A percentile compares a stretch with the other conserved stretches of the same genome.
Conservation (phyloP, 2,888 invertebrate species). For the Ischnura elegans region DNA sequence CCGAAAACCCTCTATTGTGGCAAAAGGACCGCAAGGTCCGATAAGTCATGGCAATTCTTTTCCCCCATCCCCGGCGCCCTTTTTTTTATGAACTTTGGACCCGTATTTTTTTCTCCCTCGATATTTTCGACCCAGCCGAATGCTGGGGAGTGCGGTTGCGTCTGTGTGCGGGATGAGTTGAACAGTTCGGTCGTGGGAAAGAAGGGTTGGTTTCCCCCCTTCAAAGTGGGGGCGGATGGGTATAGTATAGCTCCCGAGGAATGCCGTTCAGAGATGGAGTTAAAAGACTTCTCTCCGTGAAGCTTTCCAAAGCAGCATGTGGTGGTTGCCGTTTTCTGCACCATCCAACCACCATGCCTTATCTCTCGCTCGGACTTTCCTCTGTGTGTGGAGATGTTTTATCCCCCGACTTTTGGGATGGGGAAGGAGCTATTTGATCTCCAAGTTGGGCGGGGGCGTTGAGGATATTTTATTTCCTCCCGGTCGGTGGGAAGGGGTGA, state of each 20-base stretch:
- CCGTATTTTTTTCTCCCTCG: slow-evolving; percentile 9
- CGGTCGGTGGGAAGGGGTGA: neutral
- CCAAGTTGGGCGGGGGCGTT: neutral
- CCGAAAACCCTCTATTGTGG: slow-evolving; percentile 3
- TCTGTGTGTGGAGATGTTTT: slow-evolving; percentile 37
- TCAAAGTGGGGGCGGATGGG: neutral
- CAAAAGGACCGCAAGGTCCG: neutral
- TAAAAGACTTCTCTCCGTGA: slow-evolving; percentile 15
- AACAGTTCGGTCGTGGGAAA: neutral
- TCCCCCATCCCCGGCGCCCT: neutral
- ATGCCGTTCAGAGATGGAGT: slow-evolving; percentile 45
- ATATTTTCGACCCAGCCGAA: neutral
- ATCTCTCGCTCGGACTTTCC: neutral
- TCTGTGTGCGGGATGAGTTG: neutral
- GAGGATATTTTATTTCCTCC: neutral
- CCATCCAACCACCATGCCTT: neutral
- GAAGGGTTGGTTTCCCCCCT: neutral
- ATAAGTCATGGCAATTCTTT: neutral
- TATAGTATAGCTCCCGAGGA: neutral
- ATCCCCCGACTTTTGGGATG: neutral
- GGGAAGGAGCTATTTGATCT: neutral
- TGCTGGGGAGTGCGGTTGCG: neutral
- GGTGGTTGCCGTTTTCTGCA: slow-evolving; percentile 52
- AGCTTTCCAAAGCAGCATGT: slow-evolving; percentile 18
- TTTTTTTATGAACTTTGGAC: slow-evolving; percentile 61